Conservation (phyloP, 2,888 invertebrate species). For the Priocnemis perturbator region DNA sequence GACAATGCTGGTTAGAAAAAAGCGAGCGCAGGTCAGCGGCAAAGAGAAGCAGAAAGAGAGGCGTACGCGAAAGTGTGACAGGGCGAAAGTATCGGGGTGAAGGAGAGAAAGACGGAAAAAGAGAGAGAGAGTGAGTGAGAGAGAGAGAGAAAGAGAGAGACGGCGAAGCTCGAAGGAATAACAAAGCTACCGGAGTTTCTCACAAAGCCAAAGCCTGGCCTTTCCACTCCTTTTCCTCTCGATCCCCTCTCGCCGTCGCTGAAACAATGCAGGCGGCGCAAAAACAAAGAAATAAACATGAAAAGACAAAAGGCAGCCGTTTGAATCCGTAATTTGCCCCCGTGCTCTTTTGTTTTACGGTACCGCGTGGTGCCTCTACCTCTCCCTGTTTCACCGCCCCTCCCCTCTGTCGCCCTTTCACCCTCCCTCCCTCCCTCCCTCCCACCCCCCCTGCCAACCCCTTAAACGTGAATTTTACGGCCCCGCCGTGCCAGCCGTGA, state of each 20-base stretch:
- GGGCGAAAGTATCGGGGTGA: slow-evolving; percentile 21
- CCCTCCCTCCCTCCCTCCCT: slow-evolving; percentile 22
- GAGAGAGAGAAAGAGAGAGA: slow-evolving; percentile 22
- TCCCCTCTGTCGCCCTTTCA: slow-evolving; percentile 35
- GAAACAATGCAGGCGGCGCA: slow-evolving; percentile 70
- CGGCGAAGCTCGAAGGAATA: slow-evolving; percentile 55
- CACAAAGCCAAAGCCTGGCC: slow-evolving; percentile 60
- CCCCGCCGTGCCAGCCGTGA: slow-evolving; percentile 29
- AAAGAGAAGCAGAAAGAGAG: slow-evolving; percentile 31
- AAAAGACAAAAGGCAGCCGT: slow-evolving; percentile 72
- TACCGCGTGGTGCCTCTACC: slow-evolving; percentile 35
- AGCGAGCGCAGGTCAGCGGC: slow-evolving; percentile 38
- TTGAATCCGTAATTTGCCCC: slow-evolving; percentile 74
- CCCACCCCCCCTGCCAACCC: slow-evolving; percentile 8
- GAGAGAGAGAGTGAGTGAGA: background rate
- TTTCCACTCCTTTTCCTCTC: slow-evolving; percentile 30
- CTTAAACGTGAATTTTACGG: slow-evolving; percentile 40
- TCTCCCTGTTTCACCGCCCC: slow-evolving; percentile 24
- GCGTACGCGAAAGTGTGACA: too few relatives aligned
- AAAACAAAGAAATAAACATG: slow-evolving; percentile 74
- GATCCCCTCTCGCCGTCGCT: slow-evolving; percentile 41
- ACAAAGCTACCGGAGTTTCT: slow-evolving; percentile 62
- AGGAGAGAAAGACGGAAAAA: slow-evolving; percentile 28
- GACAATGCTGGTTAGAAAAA: slow-evolving; percentile 12
- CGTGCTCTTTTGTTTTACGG: slow-evolving; percentile 69